Conservation (phyloP, 1,140 invertebrate genomes). For the Anoplophora glabripennis region DNA sequence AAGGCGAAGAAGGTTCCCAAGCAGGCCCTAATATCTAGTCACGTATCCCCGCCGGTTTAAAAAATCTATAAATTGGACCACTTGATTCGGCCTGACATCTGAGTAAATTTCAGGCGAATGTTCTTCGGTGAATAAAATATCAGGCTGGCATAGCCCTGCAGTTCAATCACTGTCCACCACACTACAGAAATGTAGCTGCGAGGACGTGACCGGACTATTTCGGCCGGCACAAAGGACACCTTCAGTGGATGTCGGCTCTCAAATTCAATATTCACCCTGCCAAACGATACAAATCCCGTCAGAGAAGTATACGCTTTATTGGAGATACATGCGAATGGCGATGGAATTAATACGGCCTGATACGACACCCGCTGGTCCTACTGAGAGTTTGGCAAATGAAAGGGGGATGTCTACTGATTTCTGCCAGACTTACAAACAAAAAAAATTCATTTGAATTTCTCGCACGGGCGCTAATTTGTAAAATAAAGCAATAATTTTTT, state of each 20-base stretch:
- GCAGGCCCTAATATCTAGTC: too few relatives aligned
- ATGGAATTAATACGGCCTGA: slow-evolving; percentile 13
- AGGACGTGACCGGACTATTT: background rate
- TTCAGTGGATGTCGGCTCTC: slow-evolving; percentile 19
- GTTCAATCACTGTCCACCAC: slow-evolving; percentile 39
- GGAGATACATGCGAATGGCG: slow-evolving; percentile 12
- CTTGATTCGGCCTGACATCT: slow-evolving; percentile 34
- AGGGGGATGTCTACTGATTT: too few relatives aligned
- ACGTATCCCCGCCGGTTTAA: background rate
- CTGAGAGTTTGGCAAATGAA: too few relatives aligned
- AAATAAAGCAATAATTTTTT: too few relatives aligned
- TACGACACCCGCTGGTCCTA: too few relatives aligned
- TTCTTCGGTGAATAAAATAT: slow-evolving; percentile 40
- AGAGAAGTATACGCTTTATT: slow-evolving; percentile 18
- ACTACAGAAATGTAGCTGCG: slow-evolving; percentile 27
- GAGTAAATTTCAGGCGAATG: slow-evolving; percentile 36
- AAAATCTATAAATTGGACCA: slow-evolving; percentile 31
- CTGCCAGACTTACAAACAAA: too few relatives aligned
- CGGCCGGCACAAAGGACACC: slow-evolving; percentile 29
- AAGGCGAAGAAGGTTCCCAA: slow-evolving; percentile 10
- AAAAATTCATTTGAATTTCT: too few relatives aligned
- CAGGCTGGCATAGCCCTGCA: slow-evolving; percentile 32
- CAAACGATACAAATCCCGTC: slow-evolving; percentile 26
- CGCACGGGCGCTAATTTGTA: too few relatives aligned
- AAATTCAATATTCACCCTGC: slow-evolving; percentile 28